Conservation (phyloP, 2,797 vertebrate species). For the Erpetoichthys calabaricus region DNA sequence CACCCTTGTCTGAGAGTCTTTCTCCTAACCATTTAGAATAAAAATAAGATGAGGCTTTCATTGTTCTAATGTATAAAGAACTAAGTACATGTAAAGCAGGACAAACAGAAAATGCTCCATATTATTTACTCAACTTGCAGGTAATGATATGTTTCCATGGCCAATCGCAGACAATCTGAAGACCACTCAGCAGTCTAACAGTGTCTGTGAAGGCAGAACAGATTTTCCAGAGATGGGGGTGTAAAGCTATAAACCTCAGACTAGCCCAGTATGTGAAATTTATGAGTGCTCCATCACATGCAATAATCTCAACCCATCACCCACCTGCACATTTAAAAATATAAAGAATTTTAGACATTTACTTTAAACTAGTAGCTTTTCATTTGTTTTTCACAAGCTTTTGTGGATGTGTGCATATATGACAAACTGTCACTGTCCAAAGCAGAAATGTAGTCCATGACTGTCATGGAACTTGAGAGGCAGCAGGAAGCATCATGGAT, state of each 20-base stretch:
- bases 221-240: slow-evolving; percentile 15
- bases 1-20: too few species aligned
- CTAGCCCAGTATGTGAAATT: slow-evolving; percentile 23
- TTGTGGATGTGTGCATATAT: slow-evolving; percentile 1
- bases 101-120: too few species aligned
- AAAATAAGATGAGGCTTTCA: too few species aligned
- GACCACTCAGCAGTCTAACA: too few species aligned
- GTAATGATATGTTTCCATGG: too few species aligned
- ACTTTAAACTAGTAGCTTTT: slow-evolving; percentile 1
- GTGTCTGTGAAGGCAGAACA: too few species aligned
- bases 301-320: slow-evolving; percentile 10
- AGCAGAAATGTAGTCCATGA: neutral
- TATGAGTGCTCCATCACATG: slow-evolving; percentile 15
- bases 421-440: neutral
- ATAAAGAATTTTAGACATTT: slow-evolving; percentile 11
- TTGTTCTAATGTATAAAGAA: too few species aligned
- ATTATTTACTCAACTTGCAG: too few species aligned
- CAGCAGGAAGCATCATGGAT: slow-evolving; percentile 3
- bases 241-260: slow-evolving; percentile 24
- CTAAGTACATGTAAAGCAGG: too few species aligned
- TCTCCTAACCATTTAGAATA: too few species aligned
- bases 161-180: too few species aligned
- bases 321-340: slow-evolving; percentile 16
- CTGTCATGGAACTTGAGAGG: neutral
- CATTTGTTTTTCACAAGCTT: neutral